Conservation (phyloP, 2,113 vertebrate genomes). For the Pedionomus torquatus region DNA sequence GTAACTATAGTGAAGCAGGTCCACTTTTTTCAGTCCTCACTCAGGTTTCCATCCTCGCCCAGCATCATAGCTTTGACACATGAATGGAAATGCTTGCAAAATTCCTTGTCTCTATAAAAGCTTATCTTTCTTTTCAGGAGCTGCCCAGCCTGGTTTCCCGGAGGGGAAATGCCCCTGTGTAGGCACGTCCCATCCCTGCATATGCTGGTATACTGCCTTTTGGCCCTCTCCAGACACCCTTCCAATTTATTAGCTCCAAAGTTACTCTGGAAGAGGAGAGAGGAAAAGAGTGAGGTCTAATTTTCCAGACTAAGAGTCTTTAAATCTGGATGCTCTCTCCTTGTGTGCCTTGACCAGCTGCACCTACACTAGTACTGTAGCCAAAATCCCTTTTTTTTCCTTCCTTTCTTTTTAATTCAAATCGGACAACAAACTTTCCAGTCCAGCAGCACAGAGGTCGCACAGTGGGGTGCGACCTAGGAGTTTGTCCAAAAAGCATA, state of each 20-base stretch:
- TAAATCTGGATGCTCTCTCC: neutral
- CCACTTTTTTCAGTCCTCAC: neutral
- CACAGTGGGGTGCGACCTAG: neutral
- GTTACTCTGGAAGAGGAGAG: neutral
- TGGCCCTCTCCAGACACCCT: neutral
- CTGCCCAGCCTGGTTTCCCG: neutral
- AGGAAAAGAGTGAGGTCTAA: neutral
- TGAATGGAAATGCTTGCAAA: neutral
- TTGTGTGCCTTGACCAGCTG: neutral
- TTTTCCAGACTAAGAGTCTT: neutral
- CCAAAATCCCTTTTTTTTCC: neutral
- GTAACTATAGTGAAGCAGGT: neutral
- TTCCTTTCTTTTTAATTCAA: neutral
- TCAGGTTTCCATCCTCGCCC: neutral
- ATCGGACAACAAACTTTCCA: neutral
- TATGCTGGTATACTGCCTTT: rapidly evolving
- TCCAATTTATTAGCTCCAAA: neutral
- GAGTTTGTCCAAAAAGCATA: neutral
- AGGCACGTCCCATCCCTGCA: neutral
- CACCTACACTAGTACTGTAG: neutral
- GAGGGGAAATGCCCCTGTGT: neutral
- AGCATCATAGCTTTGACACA: neutral
- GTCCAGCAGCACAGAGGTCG: neutral
- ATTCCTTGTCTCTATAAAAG: neutral
- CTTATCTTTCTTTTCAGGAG: neutral